These are phyloP conservation scores for Epistrophe eligans DNA, from an alignment of 2,888 invertebrate genomes.

Conservation along the genomic window DNA sequence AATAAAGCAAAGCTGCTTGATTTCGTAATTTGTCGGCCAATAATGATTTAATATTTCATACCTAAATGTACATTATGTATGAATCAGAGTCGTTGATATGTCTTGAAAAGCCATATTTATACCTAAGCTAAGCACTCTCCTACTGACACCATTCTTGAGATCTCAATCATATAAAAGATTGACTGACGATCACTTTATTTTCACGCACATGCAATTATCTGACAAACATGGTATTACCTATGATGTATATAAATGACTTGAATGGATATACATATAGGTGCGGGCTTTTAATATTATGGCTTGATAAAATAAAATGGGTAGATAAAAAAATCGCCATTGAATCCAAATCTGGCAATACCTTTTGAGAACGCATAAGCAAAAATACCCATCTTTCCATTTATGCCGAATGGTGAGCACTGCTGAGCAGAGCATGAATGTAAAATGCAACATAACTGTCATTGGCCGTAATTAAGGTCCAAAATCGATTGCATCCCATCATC, in stretches of 20 bases:
- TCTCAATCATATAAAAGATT: slow-evolving; percentile 20
- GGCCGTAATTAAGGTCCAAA: slow-evolving; percentile 75
- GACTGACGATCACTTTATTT: slow-evolving; percentile 37
- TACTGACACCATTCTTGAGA: slow-evolving; percentile 29
- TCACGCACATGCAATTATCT: slow-evolving; percentile 19
- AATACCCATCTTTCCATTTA: slow-evolving; percentile 66
- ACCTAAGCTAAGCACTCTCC: neutral
- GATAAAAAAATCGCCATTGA: neutral
- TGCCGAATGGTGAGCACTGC: slow-evolving; percentile 38
- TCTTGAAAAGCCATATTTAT: neutral
- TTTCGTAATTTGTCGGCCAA: neutral
- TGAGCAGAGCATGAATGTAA: slow-evolving; percentile 71
- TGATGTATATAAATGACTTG: slow-evolving; percentile 1
- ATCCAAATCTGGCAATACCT: slow-evolving; percentile 61
- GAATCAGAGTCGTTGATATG: neutral
- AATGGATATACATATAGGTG: slow-evolving; percentile 26
- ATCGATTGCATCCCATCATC: slow-evolving; percentile 76
- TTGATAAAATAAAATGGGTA: neutral
- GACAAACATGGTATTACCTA: slow-evolving; percentile 25
- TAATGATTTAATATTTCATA: neutral
- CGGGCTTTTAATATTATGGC: slow-evolving; percentile 3
- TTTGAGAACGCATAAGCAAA: slow-evolving; percentile 28
- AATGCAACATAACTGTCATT: slow-evolving; percentile 75
- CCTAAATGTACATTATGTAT: neutral
- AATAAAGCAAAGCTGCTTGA: neutral